Percentiles rank a stretch among this genome's conserved stretches.
phyloP scores from a whole-genome alignment of 2,797 vertebrate species.

The Anguilla pacifica region DNA sequence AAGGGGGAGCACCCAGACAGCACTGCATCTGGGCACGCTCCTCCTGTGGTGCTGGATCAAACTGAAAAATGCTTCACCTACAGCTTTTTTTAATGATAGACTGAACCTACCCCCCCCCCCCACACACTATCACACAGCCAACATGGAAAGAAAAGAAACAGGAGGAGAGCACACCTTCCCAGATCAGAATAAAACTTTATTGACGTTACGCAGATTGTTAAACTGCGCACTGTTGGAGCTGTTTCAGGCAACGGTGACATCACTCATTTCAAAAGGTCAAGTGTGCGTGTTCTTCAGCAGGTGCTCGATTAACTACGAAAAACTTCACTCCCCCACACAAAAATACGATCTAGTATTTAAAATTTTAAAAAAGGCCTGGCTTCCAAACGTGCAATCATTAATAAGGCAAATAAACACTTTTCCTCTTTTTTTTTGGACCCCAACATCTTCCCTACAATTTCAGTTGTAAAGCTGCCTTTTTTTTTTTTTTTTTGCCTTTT shows the following conservation, averaged over 20 bases:
- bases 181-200: conserved; percentile 69
- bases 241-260: neutral
- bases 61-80: too few relatives aligned
- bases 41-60: too few relatives aligned
- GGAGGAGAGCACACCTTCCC: conserved; percentile 39
- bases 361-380: conserved; percentile 51
- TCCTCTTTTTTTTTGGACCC: neutral
- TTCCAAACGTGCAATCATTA: conserved; percentile 51
- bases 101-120: too few relatives aligned
- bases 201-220: conserved; percentile 69
- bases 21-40: too few relatives aligned
- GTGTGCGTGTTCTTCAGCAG: conserved; percentile 47
- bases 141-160: neutral
- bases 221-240: conserved; percentile 53
- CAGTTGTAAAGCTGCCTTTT: neutral
- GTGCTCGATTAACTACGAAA: conserved; percentile 37
- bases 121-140: neutral
- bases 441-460: neutral
- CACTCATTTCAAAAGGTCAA: neutral
- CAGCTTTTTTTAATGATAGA: too few relatives aligned
- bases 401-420: conserved; percentile 48
- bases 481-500: neutral
- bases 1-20: too few relatives aligned
- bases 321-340: neutral
- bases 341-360: neutral